These are phyloP conservation scores for Trachurus trachurus DNA, from an alignment of 2,797 vertebrate genomes.

Conservation along the genomic window DNA sequence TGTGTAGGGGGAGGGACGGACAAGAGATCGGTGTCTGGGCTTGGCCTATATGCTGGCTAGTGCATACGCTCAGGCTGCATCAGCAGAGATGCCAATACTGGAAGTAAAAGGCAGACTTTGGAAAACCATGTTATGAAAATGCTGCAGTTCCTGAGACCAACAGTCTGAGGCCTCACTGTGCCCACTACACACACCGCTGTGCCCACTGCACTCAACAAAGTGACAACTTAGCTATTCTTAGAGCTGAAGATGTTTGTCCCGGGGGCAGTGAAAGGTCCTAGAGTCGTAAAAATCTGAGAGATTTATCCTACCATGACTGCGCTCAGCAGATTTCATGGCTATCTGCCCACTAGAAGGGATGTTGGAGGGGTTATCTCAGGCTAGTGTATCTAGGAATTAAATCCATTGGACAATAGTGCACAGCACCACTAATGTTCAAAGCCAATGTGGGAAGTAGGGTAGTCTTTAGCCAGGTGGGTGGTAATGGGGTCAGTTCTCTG, in stretches of 20 bases:
- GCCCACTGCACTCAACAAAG: slow-evolving; percentile 6
- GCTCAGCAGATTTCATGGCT: slow-evolving; percentile 2
- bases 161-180: neutral
- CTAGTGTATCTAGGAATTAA: slow-evolving; percentile 19
- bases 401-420: neutral
- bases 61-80: slow-evolving; percentile 29
- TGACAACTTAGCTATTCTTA: slow-evolving; percentile 4
- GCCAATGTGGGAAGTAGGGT: neutral
- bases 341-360: slow-evolving; percentile 15
- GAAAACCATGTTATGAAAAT: neutral
- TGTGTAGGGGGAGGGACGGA: slow-evolving; percentile 49
- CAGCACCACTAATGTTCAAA: neutral
- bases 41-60: slow-evolving; percentile 38
- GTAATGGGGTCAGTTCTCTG: neutral
- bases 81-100: slow-evolving; percentile 23
- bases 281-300: slow-evolving; percentile 23
- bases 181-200: neutral
- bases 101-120: neutral
- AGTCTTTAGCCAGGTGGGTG: neutral
- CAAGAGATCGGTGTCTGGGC: slow-evolving; percentile 58
- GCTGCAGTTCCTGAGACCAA: neutral
- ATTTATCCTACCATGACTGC: slow-evolving; percentile 26
- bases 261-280: neutral
- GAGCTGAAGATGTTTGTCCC: slow-evolving; percentile 8
- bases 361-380: neutral